Base-by-base conservation (phyloP, 2,797 vertebrate genomes). In the Orientallactaga sibirica region DNA sequence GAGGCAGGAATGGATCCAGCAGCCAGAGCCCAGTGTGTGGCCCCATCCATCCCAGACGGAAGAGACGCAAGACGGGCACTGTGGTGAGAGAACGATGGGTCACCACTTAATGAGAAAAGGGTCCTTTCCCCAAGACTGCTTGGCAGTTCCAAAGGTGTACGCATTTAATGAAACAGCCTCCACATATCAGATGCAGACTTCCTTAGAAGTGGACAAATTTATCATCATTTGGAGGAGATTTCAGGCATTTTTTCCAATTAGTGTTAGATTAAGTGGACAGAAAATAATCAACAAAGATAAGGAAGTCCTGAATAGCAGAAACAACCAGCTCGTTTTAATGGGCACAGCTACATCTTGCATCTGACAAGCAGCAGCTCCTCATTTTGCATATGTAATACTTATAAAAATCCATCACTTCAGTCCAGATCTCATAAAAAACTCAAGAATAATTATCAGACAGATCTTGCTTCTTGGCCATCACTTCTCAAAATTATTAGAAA, bases 31-130 rank as follows among this genome's bases (percentile, higher is more conserved):
- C 16, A 76, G 61, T 61, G 3, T 1, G 10, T 6, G 3, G 1
- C 16, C 1, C 2, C 15, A 25, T 90, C 58, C 58, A 1, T 79
- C 64, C 87, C 82, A 58, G 83, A 73, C 81, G 64, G 29, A 3
- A 0, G 2, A 10, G 61, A 70, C 82, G 18, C 22, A 18, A 76
- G 77, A 62, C 15, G 24, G 77, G 16, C 68, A 71, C n/a, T 0
- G 0, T 1, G 37, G 43, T 67, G 22, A 29, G 90, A 25, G 73
- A 80, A 67, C 67, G 85, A n/a, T 20, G 27, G 71, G 90, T 92
- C 96, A 92, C 19, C 5, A 0, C 22, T 67, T 94, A 91, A 92
- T 92, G 91, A 94, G 95, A 71, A 80, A 58, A 41, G 64, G 80
- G 94, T 92, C 83, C 70, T 81, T 81, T 95, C 71, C 43, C 81